Evolutionary conservation across 2,113 vertebrate species (phyloP), one percentile per base, ranked within the genome.

Genomic region (Muntiacus muntjak): DNA sequence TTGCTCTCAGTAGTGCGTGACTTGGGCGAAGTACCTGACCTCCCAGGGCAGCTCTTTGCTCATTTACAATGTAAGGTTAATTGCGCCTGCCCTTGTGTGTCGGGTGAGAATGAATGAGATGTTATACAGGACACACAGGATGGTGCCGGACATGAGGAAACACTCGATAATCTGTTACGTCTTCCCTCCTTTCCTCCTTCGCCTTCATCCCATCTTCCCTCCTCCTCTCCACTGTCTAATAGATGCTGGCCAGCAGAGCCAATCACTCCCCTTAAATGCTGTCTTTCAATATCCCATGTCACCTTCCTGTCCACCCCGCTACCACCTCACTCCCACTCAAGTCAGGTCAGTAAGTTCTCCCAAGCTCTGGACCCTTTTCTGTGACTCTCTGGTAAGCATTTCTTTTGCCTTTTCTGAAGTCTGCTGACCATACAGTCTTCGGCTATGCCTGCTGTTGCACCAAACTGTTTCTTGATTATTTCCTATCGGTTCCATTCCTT

Each of bases 121-220:
- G 1, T 30, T 26, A 50, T 1, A 40, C 25, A 26, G 13, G 36
- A 17, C 16, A 8, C 78, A 58, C 10, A 8, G 62, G 26, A 57
- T 0, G 5, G 4, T 8, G 30, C 21, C 15, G 2, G 16, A 7
- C 67, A 19, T 8, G 1, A 1, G 0, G 23, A 6, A 25, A n/a
- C 12, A 1, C 21, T 33, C 9, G 1, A 16, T n/a, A 5, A 10
- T 33, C 25, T 11, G 26, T 28, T 62, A n/a, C 6, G 2, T 30
- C 16, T 1, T 16, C 21, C 7, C 5, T 60, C 33, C n/a, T 2
- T 10, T 4, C 16, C 40, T 23, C 76, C 33, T 6, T 5, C 1
- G 5, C 89, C n/a, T 30, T 30, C 9, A 9, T 3, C 62, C 6
- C 8, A 2, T 60, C 62, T 58, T 30, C 9, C 14, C 3, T 23